Evolutionary conservation across 1,140 invertebrate species (phyloP), one percentile per base, ranked within the genome.

Genomic region (Maconellicoccus hirsutus): DNA sequence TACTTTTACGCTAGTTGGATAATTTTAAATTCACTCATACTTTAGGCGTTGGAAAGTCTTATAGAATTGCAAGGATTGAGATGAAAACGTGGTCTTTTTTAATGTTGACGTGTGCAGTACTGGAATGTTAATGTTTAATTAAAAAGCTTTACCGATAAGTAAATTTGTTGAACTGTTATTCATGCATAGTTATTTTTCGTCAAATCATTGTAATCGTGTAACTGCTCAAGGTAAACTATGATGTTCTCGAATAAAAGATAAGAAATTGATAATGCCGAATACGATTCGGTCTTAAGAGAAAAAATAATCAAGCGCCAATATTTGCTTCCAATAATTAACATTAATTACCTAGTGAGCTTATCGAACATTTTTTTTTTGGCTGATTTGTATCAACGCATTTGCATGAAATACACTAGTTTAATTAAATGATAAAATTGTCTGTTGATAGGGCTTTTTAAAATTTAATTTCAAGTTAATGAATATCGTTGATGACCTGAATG

Each of bases 221-320:
- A 16, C n/a, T 16, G n/a, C 42, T 52, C 42, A 52, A 52, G 42
- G 42, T 52, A 52, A 52, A 52, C 42, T 19, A 52, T 19, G 3
- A 16, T 52, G 42, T 16, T 52, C n/a, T 52, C 42, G 42, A 4
- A 16, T 52, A 3, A 16, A 52, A 6, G 42, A 52, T 52, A 52
- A 52, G 42, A 52, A 19, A 3, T 52, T 16, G 42, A 52, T 52
- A 52, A 52, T 3, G 3, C n/a, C n/a, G n/a, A 52, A 52, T 52
- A 52, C 12, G 42, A 52, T 19, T 52, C n/a, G n/a, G 42, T 52
- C 42, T 52, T 52, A 8, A 16, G n/a, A n/a, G 42, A 52, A 52
- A 52, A 52, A 52, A 52, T 52, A 52, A 52, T 52, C 42, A 52
- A 52, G 42, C 42, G 42, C 42, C 42, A 52, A 52, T 52, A 52